phyloP scores from a whole-genome alignment of 2,888 invertebrate species.

The Bimastos eiseni region DNA sequence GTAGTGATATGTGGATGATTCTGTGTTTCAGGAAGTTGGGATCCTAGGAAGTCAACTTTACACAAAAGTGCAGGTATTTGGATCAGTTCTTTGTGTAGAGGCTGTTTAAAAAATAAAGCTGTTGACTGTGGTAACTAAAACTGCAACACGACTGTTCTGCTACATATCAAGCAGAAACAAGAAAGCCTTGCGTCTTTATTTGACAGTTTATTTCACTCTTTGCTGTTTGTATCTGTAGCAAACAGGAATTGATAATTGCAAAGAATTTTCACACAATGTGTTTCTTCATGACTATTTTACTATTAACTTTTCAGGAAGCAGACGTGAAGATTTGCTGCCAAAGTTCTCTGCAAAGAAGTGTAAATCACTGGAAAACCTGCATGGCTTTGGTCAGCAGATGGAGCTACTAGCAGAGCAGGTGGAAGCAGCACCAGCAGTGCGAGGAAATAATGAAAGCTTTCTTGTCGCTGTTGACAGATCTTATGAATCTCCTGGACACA shows the following conservation, averaged over 20 bases:
- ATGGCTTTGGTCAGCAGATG: background rate
- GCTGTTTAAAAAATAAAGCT: background rate
- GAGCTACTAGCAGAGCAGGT: background rate
- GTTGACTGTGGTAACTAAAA: background rate
- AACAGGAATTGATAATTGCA: too few species aligned
- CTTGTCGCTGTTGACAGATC: slow-evolving; percentile 10
- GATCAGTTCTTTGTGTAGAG: background rate
- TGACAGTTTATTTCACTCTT: background rate
- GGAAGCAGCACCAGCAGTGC: background rate
- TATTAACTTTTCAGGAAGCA: background rate
- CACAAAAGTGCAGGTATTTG: slow-evolving; percentile 30
- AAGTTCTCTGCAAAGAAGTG: slow-evolving; percentile 21
- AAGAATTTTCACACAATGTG: background rate
- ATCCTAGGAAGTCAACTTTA: slow-evolving; percentile 28
- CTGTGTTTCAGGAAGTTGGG: slow-evolving; percentile 26
- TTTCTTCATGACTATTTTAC: background rate
- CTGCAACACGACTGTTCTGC: background rate
- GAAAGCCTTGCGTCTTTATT: background rate
- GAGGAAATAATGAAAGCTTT: slow-evolving; percentile 8
- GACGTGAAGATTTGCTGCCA: background rate
- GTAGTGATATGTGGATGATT: background rate
- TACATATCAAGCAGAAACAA: background rate
- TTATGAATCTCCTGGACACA: background rate
- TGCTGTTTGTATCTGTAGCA: background rate
- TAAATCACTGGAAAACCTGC: slow-evolving; percentile 22